Percentiles rank a stretch among this genome's conserved stretches.
Conservation (phyloP, 2,113 vertebrate genomes). For the Hyperopisus bebe region DNA sequence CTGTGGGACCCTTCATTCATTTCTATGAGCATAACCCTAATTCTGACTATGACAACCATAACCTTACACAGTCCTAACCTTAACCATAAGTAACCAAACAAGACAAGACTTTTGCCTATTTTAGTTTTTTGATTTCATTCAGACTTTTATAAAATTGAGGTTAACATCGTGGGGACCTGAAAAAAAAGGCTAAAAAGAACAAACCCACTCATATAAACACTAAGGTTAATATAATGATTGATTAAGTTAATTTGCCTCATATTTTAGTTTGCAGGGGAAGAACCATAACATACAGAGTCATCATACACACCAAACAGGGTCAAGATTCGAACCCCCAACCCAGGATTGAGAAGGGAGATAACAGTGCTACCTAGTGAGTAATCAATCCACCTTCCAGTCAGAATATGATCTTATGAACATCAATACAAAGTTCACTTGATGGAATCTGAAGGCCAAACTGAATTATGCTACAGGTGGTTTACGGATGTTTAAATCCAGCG, state of each 20-base stretch:
- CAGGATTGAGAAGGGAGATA: background rate
- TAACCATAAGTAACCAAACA: background rate
- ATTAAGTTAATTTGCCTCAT: background rate
- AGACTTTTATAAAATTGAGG: background rate
- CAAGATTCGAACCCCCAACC: background rate
- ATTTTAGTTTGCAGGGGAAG: background rate
- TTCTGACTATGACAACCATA: background rate
- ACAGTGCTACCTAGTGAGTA: background rate
- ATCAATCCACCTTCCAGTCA: background rate
- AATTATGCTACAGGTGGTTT: background rate
- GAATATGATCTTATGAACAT: background rate
- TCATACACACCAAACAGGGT: background rate
- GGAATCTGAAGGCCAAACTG: background rate
- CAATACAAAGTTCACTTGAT: background rate
- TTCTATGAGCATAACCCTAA: background rate
- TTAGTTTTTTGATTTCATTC: background rate
- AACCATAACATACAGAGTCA: background rate
- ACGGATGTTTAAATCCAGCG: background rate
- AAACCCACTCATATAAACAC: background rate
- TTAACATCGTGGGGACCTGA: background rate
- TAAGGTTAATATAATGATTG: background rate
- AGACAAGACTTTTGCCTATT: background rate
- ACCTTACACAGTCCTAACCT: background rate
- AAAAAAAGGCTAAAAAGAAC: background rate
- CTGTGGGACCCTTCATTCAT: background rate